Evolutionary conservation across 2,797 vertebrate species (phyloP).

Genomic region (Alcedo atthis): DNA sequence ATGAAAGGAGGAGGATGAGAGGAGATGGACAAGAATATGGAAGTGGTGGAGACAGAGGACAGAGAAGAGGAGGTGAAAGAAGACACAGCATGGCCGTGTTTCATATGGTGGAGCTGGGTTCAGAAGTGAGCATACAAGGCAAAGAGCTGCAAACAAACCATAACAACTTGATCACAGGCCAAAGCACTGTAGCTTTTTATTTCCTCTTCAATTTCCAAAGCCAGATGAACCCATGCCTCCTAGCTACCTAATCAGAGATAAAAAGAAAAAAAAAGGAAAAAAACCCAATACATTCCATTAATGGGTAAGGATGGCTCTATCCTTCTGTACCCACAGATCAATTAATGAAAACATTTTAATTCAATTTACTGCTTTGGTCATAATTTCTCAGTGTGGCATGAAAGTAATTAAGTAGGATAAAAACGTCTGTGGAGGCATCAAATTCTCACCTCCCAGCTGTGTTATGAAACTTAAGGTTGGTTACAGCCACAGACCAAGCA

Average conservation of each 20-base stretch:
- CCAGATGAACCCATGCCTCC: background rate
- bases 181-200: background rate
- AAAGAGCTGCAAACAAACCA: background rate
- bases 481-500: background rate
- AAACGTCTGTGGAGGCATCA: background rate
- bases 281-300: background rate
- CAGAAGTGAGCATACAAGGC: background rate
- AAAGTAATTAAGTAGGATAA: background rate
- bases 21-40: background rate
- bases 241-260: background rate
- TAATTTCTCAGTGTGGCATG: background rate
- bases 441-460: background rate
- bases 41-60: too few relatives aligned
- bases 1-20: background rate
- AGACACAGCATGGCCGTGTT: background rate
- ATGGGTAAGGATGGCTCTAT: background rate
- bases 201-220: background rate
- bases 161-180: background rate
- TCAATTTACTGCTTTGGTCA: background rate
- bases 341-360: background rate
- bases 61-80: background rate
- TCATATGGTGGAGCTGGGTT: background rate
- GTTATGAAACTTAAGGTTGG: background rate
- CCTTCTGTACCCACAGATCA: background rate
- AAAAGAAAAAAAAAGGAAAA: background rate